phyloP scores from a whole-genome alignment of 2,888 invertebrate genomes.

The Sinopyrophorus schimmeli region DNA sequence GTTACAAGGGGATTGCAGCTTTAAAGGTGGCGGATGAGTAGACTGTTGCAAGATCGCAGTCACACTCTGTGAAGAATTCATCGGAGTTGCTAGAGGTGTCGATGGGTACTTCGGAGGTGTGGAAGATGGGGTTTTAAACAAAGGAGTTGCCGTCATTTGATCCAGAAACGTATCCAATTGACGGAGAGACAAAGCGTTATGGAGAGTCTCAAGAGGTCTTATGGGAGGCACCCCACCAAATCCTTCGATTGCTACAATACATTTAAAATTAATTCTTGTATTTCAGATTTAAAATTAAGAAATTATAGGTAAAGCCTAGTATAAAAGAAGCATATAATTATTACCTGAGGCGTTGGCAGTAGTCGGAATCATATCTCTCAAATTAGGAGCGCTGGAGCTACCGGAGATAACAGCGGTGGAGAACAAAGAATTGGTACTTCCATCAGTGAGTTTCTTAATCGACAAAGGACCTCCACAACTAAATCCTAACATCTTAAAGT shows the following conservation, averaged over 20 bases:
- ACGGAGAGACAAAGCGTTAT: slow-evolving; percentile 91
- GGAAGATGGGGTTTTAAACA: slow-evolving; percentile 73
- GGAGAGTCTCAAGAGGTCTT: slow-evolving; percentile 94
- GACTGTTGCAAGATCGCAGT: slow-evolving; percentile 4
- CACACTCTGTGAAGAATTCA: slow-evolving; percentile 32
- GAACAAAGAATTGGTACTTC: slow-evolving; percentile 83
- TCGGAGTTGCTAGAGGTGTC: slow-evolving; percentile 57
- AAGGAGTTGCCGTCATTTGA: slow-evolving; percentile 76
- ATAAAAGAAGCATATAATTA: slow-evolving; percentile 36
- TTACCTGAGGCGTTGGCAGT: slow-evolving; percentile 76
- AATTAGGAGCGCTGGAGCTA: slow-evolving; percentile 88
- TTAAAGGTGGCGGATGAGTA: slow-evolving; percentile 45
- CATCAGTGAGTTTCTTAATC: slow-evolving; percentile 65
- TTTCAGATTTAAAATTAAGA: not conserved
- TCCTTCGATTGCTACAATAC: slow-evolving; percentile 71
- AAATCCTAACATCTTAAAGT: slow-evolving; percentile 88
- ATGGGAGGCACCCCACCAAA: slow-evolving; percentile 94
- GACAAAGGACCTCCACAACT: slow-evolving; percentile 62
- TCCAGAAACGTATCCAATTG: slow-evolving; percentile 91
- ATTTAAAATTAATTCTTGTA: not conserved
- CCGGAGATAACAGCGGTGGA: slow-evolving; percentile 96
- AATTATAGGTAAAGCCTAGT: not conserved
- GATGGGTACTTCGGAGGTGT: slow-evolving; percentile 69
- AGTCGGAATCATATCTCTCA: slow-evolving; percentile 83
- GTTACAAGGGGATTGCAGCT: slow-evolving; percentile 57